These are phyloP conservation scores for Mohoua ochrocephala DNA, from an alignment of 2,113 vertebrate genomes.

Conservation along the genomic window DNA sequence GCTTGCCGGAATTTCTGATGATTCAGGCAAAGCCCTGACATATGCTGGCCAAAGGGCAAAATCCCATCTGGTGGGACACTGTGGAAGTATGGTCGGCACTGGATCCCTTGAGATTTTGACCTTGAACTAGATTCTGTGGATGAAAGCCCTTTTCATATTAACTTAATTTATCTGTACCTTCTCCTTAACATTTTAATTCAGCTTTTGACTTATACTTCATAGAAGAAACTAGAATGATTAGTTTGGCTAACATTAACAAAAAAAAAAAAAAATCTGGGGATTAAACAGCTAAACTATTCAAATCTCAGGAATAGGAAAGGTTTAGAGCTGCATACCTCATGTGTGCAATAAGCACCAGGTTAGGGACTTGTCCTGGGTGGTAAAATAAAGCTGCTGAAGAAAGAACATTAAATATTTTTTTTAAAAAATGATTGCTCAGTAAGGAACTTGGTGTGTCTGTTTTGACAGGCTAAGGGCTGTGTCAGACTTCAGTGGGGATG, in stretches of 20 bases:
- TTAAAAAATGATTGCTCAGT: neutral
- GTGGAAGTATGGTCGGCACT: neutral
- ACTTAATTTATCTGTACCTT: neutral
- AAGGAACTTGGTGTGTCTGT: neutral
- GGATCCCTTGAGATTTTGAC: neutral
- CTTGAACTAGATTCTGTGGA: neutral
- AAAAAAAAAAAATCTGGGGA: neutral
- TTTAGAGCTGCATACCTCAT: neutral
- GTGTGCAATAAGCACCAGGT: neutral
- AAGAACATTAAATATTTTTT: neutral
- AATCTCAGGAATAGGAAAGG: neutral
- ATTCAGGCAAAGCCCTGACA: neutral
- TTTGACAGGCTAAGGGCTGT: neutral
- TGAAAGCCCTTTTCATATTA: neutral
- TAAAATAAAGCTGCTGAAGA: neutral
- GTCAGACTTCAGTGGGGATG: neutral
- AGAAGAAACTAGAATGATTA: neutral
- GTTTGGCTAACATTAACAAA: neutral
- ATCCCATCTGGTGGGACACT: neutral
- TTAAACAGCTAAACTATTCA: neutral
- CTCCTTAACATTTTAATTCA: neutral
- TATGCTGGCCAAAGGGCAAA: neutral
- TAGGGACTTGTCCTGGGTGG: neutral
- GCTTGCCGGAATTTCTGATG: neutral
- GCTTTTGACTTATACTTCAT: neutral